phyloP scores from a whole-genome alignment of 37 sponge, comb jelly and placozoan genomes.

The Agelas oroides region DNA sequence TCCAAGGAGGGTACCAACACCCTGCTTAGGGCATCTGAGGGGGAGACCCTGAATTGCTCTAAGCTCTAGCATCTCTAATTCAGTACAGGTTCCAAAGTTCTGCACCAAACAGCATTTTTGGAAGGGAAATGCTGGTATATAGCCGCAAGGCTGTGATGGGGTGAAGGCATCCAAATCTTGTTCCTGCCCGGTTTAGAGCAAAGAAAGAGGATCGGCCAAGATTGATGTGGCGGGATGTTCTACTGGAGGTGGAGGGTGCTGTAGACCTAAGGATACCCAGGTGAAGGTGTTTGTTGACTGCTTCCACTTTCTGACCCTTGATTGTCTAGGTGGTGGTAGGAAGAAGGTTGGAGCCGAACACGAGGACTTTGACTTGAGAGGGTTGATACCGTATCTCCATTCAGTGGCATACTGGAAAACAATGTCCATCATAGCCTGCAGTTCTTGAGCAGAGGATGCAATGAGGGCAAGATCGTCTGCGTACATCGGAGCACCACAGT shows the following conservation, averaged over 20 bases:
- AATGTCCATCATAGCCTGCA: not conserved
- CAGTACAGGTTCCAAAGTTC: too few relatives aligned
- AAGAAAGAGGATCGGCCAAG: not conserved
- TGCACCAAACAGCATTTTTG: too few relatives aligned
- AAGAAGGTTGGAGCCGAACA: not conserved
- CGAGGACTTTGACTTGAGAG: not conserved
- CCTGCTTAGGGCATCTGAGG: too few relatives aligned
- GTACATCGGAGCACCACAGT: constrained; percentile 10
- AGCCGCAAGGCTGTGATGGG: too few relatives aligned
- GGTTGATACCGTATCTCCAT: not conserved
- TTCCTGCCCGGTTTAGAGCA: not conserved
- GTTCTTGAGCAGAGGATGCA: not conserved
- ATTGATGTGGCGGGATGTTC: not conserved
- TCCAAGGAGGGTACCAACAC: too few relatives aligned
- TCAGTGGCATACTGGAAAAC: not conserved
- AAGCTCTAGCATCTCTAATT: too few relatives aligned
- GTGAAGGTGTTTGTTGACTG: not conserved
- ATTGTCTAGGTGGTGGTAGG: not conserved
- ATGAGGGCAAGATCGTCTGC: constrained; percentile 3
- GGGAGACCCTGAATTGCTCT: too few relatives aligned
- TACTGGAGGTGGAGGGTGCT: not conserved
- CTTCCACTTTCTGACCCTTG: not conserved
- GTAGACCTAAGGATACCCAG: not conserved
- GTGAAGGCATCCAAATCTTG: too few relatives aligned
- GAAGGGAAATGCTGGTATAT: too few relatives aligned